A percentile compares a stretch with the other conserved stretches of the same genome.
phyloP scores from a whole-genome alignment of 1,140 invertebrate species.

The Scaptomyza graminum region DNA sequence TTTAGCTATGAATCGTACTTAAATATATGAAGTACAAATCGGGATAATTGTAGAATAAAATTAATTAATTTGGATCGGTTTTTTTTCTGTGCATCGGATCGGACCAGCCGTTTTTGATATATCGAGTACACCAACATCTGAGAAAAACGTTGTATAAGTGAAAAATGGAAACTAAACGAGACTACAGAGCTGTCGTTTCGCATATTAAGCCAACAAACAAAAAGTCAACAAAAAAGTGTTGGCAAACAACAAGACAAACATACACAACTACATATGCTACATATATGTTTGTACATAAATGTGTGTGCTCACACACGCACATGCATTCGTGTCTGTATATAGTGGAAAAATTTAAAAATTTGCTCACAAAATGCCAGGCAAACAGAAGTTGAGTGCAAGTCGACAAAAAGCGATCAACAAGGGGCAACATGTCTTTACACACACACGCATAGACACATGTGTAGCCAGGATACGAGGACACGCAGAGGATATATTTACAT shows the following conservation, averaged over 20 bases:
- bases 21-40: too few relatives aligned
- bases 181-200: not conserved
- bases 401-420: slow-evolving; percentile 22
- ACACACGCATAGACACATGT: not conserved
- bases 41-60: too few relatives aligned
- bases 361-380: slow-evolving; percentile 53
- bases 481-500: slow-evolving; percentile 16
- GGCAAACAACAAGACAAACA: slow-evolving; percentile 11
- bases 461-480: slow-evolving; percentile 11
- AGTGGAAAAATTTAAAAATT: slow-evolving; percentile 42
- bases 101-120: too few relatives aligned
- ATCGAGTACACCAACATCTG: too few relatives aligned
- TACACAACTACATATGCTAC: not conserved
- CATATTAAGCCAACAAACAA: not conserved
- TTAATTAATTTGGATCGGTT: too few relatives aligned
- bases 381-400: slow-evolving; percentile 30
- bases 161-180: not conserved
- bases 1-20: too few relatives aligned
- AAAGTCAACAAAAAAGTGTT: slow-evolving; percentile 27
- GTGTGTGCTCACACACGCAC: not conserved
- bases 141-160: not conserved
- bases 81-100: too few relatives aligned
- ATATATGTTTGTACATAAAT: not conserved
- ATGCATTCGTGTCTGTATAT: slow-evolving; percentile 47
- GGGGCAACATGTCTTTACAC: slow-evolving; percentile 24